Conservation (phyloP, 2,113 vertebrate species). For the Alces alces region DNA sequence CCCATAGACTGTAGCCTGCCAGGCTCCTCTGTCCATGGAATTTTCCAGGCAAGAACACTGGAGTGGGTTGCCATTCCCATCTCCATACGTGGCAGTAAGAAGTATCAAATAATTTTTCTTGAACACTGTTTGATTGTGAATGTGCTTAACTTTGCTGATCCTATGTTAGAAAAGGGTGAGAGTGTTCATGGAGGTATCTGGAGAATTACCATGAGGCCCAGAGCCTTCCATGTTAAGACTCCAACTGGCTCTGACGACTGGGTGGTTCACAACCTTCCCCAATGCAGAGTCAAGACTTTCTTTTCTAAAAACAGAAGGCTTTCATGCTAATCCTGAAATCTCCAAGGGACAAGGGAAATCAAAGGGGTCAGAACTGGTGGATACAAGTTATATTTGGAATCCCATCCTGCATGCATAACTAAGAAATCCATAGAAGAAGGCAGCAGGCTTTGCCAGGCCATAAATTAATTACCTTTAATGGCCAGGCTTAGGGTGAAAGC, state of each 20-base stretch:
- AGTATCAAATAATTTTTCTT: background rate
- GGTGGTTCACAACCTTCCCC: background rate
- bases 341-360: background rate
- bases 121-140: background rate
- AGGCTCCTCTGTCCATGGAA: background rate
- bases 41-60: background rate
- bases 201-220: background rate
- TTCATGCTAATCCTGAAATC: background rate
- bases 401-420: background rate
- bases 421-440: slow-evolving; percentile 2
- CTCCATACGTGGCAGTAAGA: background rate
- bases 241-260: background rate
- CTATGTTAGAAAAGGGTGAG: background rate
- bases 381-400: background rate
- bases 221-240: background rate
- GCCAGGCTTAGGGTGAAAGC: slow-evolving; percentile 34
- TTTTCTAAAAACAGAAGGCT: background rate
- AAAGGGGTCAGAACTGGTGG: background rate
- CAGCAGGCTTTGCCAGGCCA: background rate
- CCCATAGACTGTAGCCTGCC: background rate
- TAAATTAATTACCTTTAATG: slow-evolving; percentile 60
- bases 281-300: background rate
- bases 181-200: background rate
- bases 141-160: background rate
- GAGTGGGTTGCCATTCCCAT: background rate